A percentile compares a stretch with the other conserved stretches of the same genome.
These are phyloP conservation scores for Vireo altiloquus DNA, from an alignment of 2,113 vertebrate genomes.

Conservation along the genomic window DNA sequence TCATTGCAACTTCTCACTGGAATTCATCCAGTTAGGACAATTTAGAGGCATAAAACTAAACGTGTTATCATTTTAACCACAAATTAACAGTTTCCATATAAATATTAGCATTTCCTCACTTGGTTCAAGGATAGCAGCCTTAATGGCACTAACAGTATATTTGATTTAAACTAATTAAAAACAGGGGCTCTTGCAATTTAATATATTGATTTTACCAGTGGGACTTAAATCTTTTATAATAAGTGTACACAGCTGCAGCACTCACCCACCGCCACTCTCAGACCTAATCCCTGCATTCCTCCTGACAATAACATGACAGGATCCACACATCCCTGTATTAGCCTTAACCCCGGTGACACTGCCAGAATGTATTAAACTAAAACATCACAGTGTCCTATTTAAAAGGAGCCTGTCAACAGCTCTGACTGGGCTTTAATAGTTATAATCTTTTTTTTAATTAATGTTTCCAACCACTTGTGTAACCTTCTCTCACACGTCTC, in stretches of 20 bases:
- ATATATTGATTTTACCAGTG: slow-evolving; percentile 80
- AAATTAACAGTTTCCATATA: slow-evolving; percentile 75
- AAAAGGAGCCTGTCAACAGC: slow-evolving; percentile 49
- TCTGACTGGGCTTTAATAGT: slow-evolving; percentile 19
- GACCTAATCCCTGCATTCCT: slow-evolving; percentile 71
- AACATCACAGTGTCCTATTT: slow-evolving; percentile 49
- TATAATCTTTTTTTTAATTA: slow-evolving; percentile 43
- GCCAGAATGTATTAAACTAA: slow-evolving; percentile 63
- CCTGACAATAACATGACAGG: slow-evolving; percentile 74
- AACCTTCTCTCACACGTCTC: not conserved
- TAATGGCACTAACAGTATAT: slow-evolving; percentile 57
- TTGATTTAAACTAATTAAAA: slow-evolving; percentile 80
- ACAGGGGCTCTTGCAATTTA: slow-evolving; percentile 74
- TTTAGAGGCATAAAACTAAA: slow-evolving; percentile 42
- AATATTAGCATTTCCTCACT: slow-evolving; percentile 78
- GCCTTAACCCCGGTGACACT: slow-evolving; percentile 65
- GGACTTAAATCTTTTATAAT: slow-evolving; percentile 74
- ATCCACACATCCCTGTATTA: slow-evolving; percentile 73
- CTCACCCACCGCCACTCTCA: slow-evolving; percentile 56
- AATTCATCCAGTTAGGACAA: slow-evolving; percentile 35
- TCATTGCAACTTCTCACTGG: not conserved
- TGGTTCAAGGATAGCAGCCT: slow-evolving; percentile 42
- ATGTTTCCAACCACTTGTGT: slow-evolving; percentile 14
- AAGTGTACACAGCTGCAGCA: slow-evolving; percentile 74
- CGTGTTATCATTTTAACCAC: slow-evolving; percentile 68